Conservation (phyloP, 2,113 vertebrate species). For the Thamnaconus septentrionalis region DNA sequence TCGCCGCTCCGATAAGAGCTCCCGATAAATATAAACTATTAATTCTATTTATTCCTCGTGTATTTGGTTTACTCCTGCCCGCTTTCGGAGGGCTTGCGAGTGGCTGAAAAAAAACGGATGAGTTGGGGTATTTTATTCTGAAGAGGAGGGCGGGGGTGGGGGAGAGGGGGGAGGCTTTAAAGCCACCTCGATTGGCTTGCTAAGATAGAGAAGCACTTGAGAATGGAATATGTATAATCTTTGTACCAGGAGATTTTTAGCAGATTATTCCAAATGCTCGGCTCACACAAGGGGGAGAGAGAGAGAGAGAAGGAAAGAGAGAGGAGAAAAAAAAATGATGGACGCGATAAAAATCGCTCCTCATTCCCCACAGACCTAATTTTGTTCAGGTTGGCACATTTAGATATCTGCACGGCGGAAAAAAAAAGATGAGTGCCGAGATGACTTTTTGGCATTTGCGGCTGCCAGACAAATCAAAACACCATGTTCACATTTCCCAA, state of each 20-base stretch:
- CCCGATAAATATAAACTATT: slow-evolving; percentile 66
- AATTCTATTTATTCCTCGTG: slow-evolving; percentile 49
- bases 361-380: slow-evolving; percentile 52
- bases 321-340: slow-evolving; percentile 14
- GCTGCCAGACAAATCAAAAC: slow-evolving; percentile 68
- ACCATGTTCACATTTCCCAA: slow-evolving; percentile 64
- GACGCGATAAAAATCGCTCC: slow-evolving; percentile 45
- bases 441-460: slow-evolving; percentile 62
- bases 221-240: slow-evolving; percentile 34
- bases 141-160: slow-evolving; percentile 1
- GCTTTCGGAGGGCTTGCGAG: background rate
- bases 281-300: slow-evolving; percentile 1
- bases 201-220: slow-evolving; percentile 45
- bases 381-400: slow-evolving; percentile 62
- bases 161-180: slow-evolving; percentile 5
- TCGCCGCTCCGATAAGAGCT: slow-evolving; percentile 59
- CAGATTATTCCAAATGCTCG: slow-evolving; percentile 46
- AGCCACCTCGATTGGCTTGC: slow-evolving; percentile 35
- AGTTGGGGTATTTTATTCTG: slow-evolving; percentile 47
- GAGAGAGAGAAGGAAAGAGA: too few species aligned
- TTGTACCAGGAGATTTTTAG: slow-evolving; percentile 40
- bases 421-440: slow-evolving; percentile 49
- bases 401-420: slow-evolving; percentile 24
- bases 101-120: slow-evolving; percentile 35
- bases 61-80: slow-evolving; percentile 37